Conservation (phyloP, 2,797 vertebrate species). For the Nannoperca australis region DNA sequence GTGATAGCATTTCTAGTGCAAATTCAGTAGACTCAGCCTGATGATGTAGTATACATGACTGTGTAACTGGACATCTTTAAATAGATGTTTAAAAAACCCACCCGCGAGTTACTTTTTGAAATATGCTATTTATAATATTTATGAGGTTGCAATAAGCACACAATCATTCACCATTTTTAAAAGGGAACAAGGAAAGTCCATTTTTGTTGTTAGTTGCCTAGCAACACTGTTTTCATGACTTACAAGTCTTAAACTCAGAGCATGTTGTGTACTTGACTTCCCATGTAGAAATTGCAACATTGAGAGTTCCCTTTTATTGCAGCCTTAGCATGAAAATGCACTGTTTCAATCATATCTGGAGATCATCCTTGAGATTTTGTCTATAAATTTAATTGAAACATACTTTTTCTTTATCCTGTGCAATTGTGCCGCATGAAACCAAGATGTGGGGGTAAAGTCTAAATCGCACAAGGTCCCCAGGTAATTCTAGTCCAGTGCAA, state of each 20-base stretch:
- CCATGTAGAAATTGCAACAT: constrained; percentile 9
- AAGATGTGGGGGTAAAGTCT: constrained; percentile 45
- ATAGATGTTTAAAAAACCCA: background rate
- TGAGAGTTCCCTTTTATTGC: background rate
- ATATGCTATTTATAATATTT: background rate
- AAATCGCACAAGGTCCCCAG: constrained; percentile 49
- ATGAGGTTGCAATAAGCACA: background rate
- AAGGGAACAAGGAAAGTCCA: background rate
- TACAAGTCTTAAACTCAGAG: constrained; percentile 16
- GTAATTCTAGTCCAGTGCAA: constrained; percentile 56
- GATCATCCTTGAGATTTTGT: constrained; percentile 19
- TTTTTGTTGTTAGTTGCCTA: constrained; percentile 29
- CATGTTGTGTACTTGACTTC: background rate
- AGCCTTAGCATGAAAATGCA: constrained; percentile 7
- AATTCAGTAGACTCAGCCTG: background rate
- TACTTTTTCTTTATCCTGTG: constrained; percentile 28
- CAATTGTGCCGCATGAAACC: constrained; percentile 34
- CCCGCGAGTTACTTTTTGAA: background rate
- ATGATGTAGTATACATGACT: background rate
- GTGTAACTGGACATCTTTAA: background rate
- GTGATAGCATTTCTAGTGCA: background rate
- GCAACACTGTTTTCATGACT: constrained; percentile 27
- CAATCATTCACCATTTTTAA: background rate
- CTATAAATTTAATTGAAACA: constrained; percentile 29
- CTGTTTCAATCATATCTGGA: constrained; percentile 17